Evolutionary conservation across 2,113 vertebrate genomes (phyloP), one percentile per base, ranked within the genome.

Genomic region (Forbesichthys papilliferus): DNA sequence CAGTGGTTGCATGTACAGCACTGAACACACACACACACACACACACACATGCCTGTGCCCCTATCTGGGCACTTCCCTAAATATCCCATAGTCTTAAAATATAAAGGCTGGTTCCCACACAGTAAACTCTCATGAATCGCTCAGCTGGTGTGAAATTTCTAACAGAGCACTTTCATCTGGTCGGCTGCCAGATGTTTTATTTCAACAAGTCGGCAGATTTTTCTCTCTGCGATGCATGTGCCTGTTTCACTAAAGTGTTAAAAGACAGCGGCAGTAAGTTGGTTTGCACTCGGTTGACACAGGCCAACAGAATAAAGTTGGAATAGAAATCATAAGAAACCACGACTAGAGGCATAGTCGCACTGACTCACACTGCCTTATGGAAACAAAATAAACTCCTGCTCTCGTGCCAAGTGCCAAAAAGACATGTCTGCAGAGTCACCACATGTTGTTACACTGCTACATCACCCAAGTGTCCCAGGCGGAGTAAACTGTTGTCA

Each of bases 41-140:
- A 78, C 47, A 61, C 36, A 61, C 64, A 27, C 27, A 27, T 27
- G 27, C 27, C 27, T 27, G 27, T 27, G 27, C 27, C 27, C 27
- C 27, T 27, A 82, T 84, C 72, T 74, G 67, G 61, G 64, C 82
- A 64, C 77, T 78, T 88, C 85, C 68, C 66, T 84, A 75, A 69
- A 64, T 67, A 81, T 87, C 68, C 63, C 57, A 55, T 74, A 71
- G 78, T 81, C 69, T 80, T 86, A 77, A 83, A 86, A 82, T 60
- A 78, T 78, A 66, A 87, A 80, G 75, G 71, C 68, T 63, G 58
- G 81, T 80, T 85, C 76, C 69, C 82, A 81, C 75, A 77, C 70
- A 83, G 82, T 66, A 84, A 84, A 75, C 72, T 66, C 86, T 89
- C 81, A 84, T 89, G 87, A 85, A 79, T 73, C 80, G 82, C 86